Evolutionary conservation across 2,888 invertebrate species (phyloP).

Genomic region (Pilophorus perplexus): DNA sequence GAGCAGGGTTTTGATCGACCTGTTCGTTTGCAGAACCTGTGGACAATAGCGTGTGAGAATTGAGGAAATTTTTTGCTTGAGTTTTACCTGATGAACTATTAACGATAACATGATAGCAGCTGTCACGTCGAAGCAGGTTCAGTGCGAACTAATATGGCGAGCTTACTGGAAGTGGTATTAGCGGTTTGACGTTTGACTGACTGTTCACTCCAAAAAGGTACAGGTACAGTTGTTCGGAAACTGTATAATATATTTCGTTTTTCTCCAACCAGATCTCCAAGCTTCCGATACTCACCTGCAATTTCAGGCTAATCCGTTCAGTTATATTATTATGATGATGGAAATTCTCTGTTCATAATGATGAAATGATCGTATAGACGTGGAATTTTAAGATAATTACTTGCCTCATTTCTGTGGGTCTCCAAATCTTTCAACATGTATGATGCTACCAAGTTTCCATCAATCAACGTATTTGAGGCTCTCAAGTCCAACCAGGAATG

Average conservation of each 20-base stretch:
- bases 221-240: slow-evolving; percentile 12
- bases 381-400: background rate
- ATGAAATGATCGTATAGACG: too few species aligned
- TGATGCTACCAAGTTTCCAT: slow-evolving; percentile 16
- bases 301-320: background rate
- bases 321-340: background rate
- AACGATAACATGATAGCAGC: too few species aligned
- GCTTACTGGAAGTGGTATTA: slow-evolving; percentile 17
- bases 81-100: too few species aligned
- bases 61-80: too few species aligned
- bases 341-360: too few species aligned
- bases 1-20: background rate
- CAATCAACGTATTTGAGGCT: background rate
- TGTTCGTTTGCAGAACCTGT: background rate
- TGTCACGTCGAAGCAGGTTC: too few species aligned
- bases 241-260: slow-evolving; percentile 20
- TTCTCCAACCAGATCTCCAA: slow-evolving; percentile 23
- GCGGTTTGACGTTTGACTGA: background rate
- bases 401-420: slow-evolving; percentile 8
- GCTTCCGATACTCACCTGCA: slow-evolving; percentile 20
- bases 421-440: slow-evolving; percentile 26
- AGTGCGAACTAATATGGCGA: background rate
- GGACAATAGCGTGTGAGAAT: background rate
- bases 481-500: slow-evolving; percentile 1
- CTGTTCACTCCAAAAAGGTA: slow-evolving; percentile 17